Percentiles rank a stretch among this genome's conserved stretches.
phyloP scores from a whole-genome alignment of 2,797 vertebrate species.

The Macroramphosus scolopax region DNA sequence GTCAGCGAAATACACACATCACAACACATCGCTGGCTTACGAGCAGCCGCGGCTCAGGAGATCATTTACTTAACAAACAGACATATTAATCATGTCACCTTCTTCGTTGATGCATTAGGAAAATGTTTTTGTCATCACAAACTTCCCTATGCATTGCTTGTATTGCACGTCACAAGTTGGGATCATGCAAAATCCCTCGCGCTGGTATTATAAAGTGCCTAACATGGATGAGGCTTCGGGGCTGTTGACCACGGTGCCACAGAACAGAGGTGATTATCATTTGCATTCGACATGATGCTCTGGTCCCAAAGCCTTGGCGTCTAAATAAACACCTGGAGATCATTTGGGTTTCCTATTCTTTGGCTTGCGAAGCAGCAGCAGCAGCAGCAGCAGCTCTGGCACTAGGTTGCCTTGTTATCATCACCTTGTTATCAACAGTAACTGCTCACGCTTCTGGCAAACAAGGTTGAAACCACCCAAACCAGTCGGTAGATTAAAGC shows the following conservation, averaged over 20 bases:
- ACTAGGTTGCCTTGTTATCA: constrained; percentile 17
- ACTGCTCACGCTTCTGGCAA: constrained; percentile 16
- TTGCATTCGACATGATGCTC: constrained; percentile 75
- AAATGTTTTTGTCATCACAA: too few relatives aligned
- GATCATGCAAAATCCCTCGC: constrained; percentile 63
- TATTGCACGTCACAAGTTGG: constrained; percentile 50
- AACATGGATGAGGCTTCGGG: constrained; percentile 48
- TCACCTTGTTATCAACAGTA: constrained; percentile 18
- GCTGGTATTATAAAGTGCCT: constrained; percentile 41
- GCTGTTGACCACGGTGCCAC: constrained; percentile 45
- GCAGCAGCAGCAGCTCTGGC: too few relatives aligned
- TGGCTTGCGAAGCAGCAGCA: constrained; percentile 20
- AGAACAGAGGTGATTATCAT: constrained; percentile 67
- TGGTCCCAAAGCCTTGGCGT: constrained; percentile 47
- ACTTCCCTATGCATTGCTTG: constrained; percentile 34
- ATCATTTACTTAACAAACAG: constrained; percentile 58
- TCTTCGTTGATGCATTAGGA: constrained; percentile 61
- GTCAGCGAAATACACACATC: too few relatives aligned
- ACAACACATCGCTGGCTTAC: too few relatives aligned
- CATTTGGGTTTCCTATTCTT: constrained; percentile 70
- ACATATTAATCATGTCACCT: constrained; percentile 43
- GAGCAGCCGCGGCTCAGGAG: too few relatives aligned
- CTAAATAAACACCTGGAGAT: constrained; percentile 73
- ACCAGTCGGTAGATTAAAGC: constrained; percentile 28
- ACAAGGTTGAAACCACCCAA: constrained; percentile 25